These are phyloP conservation scores for Holacanthus passer DNA, from an alignment of 2,113 vertebrate species.

Conservation along the genomic window DNA sequence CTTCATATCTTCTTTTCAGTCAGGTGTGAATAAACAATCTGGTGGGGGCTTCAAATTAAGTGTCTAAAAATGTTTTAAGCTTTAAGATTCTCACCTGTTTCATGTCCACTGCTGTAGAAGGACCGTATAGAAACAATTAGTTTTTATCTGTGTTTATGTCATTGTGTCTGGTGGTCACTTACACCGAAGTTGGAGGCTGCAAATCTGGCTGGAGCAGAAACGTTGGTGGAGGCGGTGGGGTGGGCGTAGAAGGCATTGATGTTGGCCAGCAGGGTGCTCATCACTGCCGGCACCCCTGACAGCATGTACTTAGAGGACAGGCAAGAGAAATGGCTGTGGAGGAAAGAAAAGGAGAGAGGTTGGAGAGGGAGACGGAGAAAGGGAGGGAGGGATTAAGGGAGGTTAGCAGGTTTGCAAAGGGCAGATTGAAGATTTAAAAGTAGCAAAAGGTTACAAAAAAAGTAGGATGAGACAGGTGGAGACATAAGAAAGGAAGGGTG, in stretches of 20 bases:
- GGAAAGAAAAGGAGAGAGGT: neutral
- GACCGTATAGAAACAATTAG: neutral
- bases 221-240: slow-evolving; percentile 94
- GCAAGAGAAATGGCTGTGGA: slow-evolving; percentile 94
- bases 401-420: neutral
- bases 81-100: neutral
- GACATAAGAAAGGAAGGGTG: neutral
- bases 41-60: neutral
- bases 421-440: neutral
- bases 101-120: too few species aligned
- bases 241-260: slow-evolving; percentile 99
- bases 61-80: neutral
- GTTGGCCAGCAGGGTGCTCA: slow-evolving; percentile 98
- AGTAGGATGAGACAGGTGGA: neutral
- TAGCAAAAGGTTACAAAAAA: neutral
- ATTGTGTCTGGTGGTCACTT: slow-evolving; percentile 54
- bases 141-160: neutral
- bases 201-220: slow-evolving; percentile 95
- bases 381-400: neutral
- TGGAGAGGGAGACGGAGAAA: neutral
- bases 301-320: slow-evolving; percentile 98
- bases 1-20: neutral
- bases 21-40: too few species aligned
- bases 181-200: slow-evolving; percentile 99
- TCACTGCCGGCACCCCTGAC: slow-evolving; percentile 94